Conservation (phyloP, 2,888 invertebrate genomes). For the Andrena minutula region DNA sequence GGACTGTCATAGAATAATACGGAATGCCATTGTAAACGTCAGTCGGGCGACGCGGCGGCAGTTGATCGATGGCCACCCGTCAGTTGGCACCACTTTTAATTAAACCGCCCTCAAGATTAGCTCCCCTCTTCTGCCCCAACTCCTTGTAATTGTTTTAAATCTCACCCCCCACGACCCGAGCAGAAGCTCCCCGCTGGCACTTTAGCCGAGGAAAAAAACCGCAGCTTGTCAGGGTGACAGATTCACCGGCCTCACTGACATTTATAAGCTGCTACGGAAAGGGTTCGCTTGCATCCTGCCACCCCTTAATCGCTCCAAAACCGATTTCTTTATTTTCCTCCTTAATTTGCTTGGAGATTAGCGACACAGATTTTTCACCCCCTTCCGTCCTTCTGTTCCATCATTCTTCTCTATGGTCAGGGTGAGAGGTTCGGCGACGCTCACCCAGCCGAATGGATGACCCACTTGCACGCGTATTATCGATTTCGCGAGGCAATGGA, state of each 20-base stretch:
- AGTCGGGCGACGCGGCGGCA: constrained; percentile 70
- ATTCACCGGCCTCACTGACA: constrained; percentile 80
- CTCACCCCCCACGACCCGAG: constrained; percentile 74
- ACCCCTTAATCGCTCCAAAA: neutral
- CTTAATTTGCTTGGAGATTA: constrained; percentile 48
- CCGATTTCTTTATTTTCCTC: constrained; percentile 63
- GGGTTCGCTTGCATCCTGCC: constrained; percentile 41
- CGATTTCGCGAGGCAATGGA: constrained; percentile 53
- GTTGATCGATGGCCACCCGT: constrained; percentile 85
- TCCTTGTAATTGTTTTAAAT: constrained; percentile 85
- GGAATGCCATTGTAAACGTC: constrained; percentile 69
- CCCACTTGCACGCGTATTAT: constrained; percentile 47
- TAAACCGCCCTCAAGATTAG: constrained; percentile 85
- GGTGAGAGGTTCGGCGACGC: neutral
- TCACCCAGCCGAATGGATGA: constrained; percentile 19
- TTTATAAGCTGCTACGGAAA: constrained; percentile 78
- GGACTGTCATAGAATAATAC: constrained; percentile 65
- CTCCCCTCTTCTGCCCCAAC: constrained; percentile 76
- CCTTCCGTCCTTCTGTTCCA: neutral
- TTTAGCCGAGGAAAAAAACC: constrained; percentile 78
- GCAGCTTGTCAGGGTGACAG: constrained; percentile 82
- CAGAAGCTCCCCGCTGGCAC: constrained; percentile 71
- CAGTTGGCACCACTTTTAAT: constrained; percentile 85
- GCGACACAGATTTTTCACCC: constrained; percentile 12
- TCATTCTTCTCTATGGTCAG: neutral